phyloP scores from a whole-genome alignment of 2,888 invertebrate species.

The Dicycla oo region DNA sequence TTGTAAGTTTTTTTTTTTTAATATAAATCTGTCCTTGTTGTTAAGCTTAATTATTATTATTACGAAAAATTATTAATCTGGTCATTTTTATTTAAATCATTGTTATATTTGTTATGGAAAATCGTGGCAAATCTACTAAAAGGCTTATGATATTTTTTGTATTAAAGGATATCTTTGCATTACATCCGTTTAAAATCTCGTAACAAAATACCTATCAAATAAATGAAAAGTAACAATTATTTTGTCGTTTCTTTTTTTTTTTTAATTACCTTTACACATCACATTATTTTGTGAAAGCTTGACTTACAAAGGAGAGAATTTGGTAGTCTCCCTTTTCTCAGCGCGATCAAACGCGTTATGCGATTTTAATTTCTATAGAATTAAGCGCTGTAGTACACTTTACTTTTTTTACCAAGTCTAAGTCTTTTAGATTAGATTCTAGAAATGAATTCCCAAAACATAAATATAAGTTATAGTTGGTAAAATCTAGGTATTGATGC shows the following conservation, averaged over 20 bases:
- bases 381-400: neutral
- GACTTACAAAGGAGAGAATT: neutral
- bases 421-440: too few relatives aligned
- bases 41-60: constrained; percentile 87
- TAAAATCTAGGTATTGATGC: neutral
- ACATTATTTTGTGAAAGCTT: neutral
- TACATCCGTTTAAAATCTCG: constrained; percentile 89
- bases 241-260: constrained; percentile 58
- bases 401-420: neutral
- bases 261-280: neutral
- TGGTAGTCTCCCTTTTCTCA: neutral
- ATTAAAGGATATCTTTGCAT: constrained; percentile 85
- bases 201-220: constrained; percentile 85
- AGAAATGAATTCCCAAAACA: neutral
- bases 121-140: constrained; percentile 87
- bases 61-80: constrained; percentile 90
- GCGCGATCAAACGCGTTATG: neutral
- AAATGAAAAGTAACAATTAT: constrained; percentile 86
- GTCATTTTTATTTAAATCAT: constrained; percentile 90
- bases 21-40: constrained; percentile 87
- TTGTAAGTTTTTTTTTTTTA: constrained; percentile 87
- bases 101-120: constrained; percentile 89
- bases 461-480: neutral
- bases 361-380: neutral
- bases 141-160: constrained; percentile 88